A percentile compares a stretch with the other conserved stretches of the same genome.
Conservation (phyloP, 2,888 invertebrate species). For the Glaucopsyche alexis region DNA sequence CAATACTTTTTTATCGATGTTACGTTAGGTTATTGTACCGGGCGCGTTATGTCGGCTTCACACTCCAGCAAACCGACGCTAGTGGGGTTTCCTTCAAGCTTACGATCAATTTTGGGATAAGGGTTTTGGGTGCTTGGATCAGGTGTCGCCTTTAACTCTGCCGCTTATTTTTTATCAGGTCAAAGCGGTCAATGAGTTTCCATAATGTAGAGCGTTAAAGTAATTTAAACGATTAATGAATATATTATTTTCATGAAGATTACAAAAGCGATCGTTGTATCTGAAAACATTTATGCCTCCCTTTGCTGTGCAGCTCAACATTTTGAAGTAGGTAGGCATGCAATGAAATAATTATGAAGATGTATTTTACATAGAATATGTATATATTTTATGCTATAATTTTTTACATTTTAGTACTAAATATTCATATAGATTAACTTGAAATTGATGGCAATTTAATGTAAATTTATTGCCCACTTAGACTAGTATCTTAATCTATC, state of each 20-base stretch:
- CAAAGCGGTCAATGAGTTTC: too few relatives aligned
- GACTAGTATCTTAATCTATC: slow-evolving; percentile 20
- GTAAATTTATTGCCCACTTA: slow-evolving; percentile 24
- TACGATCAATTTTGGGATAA: slow-evolving; percentile 38
- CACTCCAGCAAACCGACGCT: slow-evolving; percentile 41
- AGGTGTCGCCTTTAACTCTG: slow-evolving; percentile 17
- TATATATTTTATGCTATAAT: neutral
- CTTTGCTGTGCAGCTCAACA: neutral
- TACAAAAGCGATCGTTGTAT: too few relatives aligned
- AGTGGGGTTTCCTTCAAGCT: slow-evolving; percentile 44
- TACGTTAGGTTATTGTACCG: slow-evolving; percentile 10
- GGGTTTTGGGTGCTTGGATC: slow-evolving; percentile 31
- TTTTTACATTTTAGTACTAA: neutral
- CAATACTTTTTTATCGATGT: slow-evolving; percentile 30
- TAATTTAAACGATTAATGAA: too few relatives aligned
- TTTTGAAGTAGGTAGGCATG: neutral
- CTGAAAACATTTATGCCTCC: too few relatives aligned
- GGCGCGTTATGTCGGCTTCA: slow-evolving; percentile 41
- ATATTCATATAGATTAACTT: slow-evolving; percentile 11
- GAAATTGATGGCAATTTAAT: slow-evolving; percentile 16
- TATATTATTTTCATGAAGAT: too few relatives aligned
- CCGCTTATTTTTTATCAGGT: slow-evolving; percentile 4
- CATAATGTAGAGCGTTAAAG: too few relatives aligned
- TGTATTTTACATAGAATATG: neutral
- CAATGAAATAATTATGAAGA: neutral